phyloP scores from a whole-genome alignment of 2,797 vertebrate species.

The Amblyraja radiata region DNA sequence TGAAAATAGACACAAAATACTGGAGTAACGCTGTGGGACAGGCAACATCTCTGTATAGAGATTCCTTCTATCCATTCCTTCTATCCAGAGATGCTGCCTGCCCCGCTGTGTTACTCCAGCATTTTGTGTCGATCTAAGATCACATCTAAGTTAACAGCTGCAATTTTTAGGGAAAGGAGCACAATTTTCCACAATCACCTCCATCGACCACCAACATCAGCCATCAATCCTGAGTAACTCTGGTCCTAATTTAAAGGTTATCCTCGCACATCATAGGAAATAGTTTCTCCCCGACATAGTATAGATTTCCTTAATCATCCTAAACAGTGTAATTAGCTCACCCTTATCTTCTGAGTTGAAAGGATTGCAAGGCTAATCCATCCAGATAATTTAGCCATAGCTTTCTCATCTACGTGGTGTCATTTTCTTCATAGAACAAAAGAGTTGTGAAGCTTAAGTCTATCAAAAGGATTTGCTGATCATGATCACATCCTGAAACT shows the following conservation, averaged over 20 bases:
- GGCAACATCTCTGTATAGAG: too few species aligned
- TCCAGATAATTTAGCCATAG: neutral
- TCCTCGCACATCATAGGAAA: neutral
- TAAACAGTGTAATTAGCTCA: neutral
- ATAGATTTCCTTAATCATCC: neutral
- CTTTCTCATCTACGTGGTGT: neutral
- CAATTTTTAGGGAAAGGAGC: neutral
- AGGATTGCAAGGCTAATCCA: too few species aligned
- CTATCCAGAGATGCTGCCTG: too few species aligned
- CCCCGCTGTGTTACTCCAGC: too few species aligned
- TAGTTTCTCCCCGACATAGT: neutral
- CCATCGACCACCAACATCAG: too few species aligned
- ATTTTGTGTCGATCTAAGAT: too few species aligned
- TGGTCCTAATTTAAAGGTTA: too few species aligned
- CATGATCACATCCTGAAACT: neutral
- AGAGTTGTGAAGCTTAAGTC: neutral
- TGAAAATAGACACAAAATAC: too few species aligned
- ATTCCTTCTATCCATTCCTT: too few species aligned
- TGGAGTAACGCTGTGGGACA: too few species aligned
- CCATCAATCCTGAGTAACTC: too few species aligned
- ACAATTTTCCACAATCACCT: neutral
- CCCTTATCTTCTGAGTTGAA: neutral
- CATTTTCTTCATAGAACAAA: neutral
- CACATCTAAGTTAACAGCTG: too few species aligned
- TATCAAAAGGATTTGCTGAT: neutral